Base-by-base conservation (phyloP, 1,140 invertebrate genomes). In the Meloidogyne exigua region DNA sequence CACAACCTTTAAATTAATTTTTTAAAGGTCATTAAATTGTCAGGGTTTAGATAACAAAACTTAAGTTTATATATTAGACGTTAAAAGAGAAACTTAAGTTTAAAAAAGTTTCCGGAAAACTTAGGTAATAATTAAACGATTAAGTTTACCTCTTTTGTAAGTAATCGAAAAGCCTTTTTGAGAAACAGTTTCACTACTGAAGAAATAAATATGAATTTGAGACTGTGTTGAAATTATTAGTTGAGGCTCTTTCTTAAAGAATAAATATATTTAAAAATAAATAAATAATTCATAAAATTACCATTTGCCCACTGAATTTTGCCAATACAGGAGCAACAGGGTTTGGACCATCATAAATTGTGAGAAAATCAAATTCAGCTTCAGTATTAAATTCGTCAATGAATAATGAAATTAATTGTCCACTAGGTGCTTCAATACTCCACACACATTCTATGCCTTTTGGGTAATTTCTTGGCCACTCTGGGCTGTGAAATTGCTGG, bases 401-500 rank as follows among this genome's bases (percentile, higher is more conserved):
- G 65, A 44, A 76, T 18, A 87, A 68, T 12, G 86, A 81, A 62
- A 87, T 82, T 13, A 88, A 76, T 72, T 87, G 79, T 57, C 85
- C 84, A 18, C 74, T 32, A 86, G 95, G 93, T 3, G 95, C 93
- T 84, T 93, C 92, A 71, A 97, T 92, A 11, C 93, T 92, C 88
- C 95, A 96, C 23, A 96, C 90, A 83, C 95, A 97, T 89, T 97
- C 95, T 44, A 96, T 89, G 18, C 95, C 95, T 70, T 94, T 94
- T 2, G 94, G 94, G 90, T 96, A 96, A 83, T 92, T 91, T 79
- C 92, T 92, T 0, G 95, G 95, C 89, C 94, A 96, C 71, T 94
- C 93, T 63, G 94, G 94, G 64, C 94, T 87, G 68, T 63, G 73
- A 69, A 85, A 76, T 15, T 82, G 68, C 70, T 85, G 82, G 7